Conservation (phyloP, 2,797 vertebrate species). For the Rhinella marina region DNA sequence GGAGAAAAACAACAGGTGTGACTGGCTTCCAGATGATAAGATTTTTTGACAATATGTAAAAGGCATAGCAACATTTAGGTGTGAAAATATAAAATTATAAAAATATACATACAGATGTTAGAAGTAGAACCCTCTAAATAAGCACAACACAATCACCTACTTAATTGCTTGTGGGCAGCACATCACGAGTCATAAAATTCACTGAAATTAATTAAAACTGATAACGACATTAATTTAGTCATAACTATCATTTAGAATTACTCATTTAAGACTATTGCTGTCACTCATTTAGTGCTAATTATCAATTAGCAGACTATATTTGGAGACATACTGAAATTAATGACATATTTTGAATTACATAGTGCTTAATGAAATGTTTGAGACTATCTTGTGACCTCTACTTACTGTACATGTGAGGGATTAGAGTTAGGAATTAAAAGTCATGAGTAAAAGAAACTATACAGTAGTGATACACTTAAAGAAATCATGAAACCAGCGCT, state of each 20-base stretch:
- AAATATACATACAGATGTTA: neutral
- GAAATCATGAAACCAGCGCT: neutral
- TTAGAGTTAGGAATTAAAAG: conserved; percentile 11
- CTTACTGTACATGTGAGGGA: neutral
- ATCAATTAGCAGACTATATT: conserved; percentile 52
- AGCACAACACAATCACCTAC: conserved; percentile 23
- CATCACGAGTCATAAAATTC: conserved; percentile 31
- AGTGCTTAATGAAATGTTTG: conserved; percentile 39
- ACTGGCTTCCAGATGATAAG: neutral
- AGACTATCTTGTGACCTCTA: conserved; percentile 32
- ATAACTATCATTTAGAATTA: conserved; percentile 43
- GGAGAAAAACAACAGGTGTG: neutral
- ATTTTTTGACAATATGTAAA: neutral
- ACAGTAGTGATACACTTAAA: no score
- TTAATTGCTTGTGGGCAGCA: conserved; percentile 38
- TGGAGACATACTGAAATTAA: conserved; percentile 37
- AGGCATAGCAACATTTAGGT: neutral
- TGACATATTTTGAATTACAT: conserved; percentile 39
- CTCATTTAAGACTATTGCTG: conserved; percentile 31
- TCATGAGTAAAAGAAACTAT: neutral
- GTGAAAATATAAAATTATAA: neutral
- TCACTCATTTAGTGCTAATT: conserved; percentile 46
- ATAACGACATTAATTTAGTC: conserved; percentile 52
- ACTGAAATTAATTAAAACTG: conserved; percentile 48
- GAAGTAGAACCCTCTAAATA: conserved; percentile 22